Evolutionary conservation across 2,888 invertebrate species (phyloP).

Genomic region (Congeria kusceri): DNA sequence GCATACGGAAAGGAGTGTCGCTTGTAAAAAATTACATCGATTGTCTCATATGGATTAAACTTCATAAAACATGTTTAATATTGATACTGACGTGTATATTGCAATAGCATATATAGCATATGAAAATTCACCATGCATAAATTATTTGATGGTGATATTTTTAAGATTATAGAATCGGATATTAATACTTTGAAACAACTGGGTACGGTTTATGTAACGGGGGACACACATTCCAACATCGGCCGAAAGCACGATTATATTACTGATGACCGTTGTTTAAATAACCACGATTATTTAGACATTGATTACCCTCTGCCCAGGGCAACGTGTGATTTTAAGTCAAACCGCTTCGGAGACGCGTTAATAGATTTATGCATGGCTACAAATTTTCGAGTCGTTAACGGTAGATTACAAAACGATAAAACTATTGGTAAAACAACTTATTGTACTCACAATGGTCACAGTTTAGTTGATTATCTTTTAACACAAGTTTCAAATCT

Average conservation of each 20-base stretch:
- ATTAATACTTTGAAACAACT: too few species aligned
- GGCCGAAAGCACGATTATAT: not conserved
- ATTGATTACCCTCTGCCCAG: not conserved
- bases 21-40: too few species aligned
- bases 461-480: constrained; percentile 11
- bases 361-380: not conserved
- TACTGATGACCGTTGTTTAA: not conserved
- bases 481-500: not conserved
- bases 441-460: not conserved
- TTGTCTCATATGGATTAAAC: too few species aligned
- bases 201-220: not conserved
- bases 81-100: too few species aligned
- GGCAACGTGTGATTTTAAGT: not conserved
- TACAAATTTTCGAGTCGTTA: constrained; percentile 1
- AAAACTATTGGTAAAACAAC: not conserved
- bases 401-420: constrained; percentile 10
- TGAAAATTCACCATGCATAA: too few species aligned
- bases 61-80: too few species aligned
- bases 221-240: too few species aligned
- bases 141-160: too few species aligned
- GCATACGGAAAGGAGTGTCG: too few species aligned
- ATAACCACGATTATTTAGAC: not conserved
- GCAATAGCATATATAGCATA: too few species aligned
- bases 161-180: not conserved
- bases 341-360: not conserved